These are phyloP conservation scores for Columba janthina DNA, from an alignment of 2,113 vertebrate species.

Conservation along the genomic window DNA sequence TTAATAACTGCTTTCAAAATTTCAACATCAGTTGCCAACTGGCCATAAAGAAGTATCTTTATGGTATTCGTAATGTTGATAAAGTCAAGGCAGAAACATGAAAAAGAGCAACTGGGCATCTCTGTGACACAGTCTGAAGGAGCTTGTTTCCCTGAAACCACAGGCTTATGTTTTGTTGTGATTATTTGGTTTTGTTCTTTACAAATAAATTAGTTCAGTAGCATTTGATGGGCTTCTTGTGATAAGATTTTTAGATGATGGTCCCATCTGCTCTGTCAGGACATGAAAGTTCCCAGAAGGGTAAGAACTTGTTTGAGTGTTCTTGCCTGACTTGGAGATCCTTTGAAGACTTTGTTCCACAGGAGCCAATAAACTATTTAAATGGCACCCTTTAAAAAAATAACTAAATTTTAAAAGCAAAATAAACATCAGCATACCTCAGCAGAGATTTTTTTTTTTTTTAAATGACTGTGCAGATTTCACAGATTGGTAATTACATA, in stretches of 20 bases:
- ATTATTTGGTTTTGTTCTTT: background rate
- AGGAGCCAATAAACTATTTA: background rate
- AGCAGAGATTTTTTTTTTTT: background rate
- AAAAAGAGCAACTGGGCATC: background rate
- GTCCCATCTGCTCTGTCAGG: background rate
- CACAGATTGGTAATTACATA: background rate
- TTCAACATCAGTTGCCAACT: background rate
- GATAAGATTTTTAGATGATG: background rate
- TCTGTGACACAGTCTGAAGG: background rate
- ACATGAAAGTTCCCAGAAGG: rapidly evolving
- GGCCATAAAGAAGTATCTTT: background rate
- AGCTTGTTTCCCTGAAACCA: background rate
- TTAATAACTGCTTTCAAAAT: conserved; percentile 34
- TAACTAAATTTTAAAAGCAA: background rate
- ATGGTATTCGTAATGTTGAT: background rate
- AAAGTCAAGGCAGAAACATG: background rate
- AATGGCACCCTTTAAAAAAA: background rate
- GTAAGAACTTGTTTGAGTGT: background rate
- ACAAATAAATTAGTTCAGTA: background rate
- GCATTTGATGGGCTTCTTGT: background rate
- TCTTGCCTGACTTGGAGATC: background rate
- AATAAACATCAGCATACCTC: background rate
- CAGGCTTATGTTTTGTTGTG: background rate
- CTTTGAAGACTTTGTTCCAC: background rate
- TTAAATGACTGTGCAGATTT: background rate